Percentiles rank a stretch among this genome's conserved stretches.
These are phyloP conservation scores for Strigamia transsilvanica DNA, from an alignment of 2,888 invertebrate species.

Conservation along the genomic window DNA sequence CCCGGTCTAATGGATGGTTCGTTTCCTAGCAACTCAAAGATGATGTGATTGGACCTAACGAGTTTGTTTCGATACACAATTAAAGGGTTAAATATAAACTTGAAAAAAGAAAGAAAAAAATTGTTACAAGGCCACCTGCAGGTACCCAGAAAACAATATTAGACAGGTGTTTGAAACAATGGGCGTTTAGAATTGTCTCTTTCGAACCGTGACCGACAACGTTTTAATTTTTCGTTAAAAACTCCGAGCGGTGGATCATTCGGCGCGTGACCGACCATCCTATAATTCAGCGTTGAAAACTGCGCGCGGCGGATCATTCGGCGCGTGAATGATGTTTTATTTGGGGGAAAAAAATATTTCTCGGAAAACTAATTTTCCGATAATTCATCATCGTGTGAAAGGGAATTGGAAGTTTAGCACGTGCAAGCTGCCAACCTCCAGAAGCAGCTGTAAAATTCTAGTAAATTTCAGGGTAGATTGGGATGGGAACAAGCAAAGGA, in stretches of 20 bases:
- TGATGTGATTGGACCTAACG: constrained; percentile 20
- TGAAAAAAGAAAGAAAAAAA: background rate
- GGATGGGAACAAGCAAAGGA: background rate
- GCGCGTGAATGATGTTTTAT: too few relatives aligned
- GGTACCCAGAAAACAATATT: background rate
- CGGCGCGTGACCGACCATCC: background rate
- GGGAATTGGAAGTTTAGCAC: background rate
- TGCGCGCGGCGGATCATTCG: background rate
- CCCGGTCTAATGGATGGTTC: background rate
- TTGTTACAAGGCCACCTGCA: background rate
- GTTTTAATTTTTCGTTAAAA: background rate
- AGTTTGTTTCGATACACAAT: background rate
- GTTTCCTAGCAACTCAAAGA: constrained; percentile 11
- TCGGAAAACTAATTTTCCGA: background rate
- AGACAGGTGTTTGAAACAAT: background rate
- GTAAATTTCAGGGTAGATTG: background rate
- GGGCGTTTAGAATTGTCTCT: too few relatives aligned
- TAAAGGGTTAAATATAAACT: background rate
- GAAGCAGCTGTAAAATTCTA: background rate
- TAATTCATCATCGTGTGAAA: background rate
- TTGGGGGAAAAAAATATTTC: background rate
- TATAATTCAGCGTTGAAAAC: background rate
- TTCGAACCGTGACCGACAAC: too few relatives aligned
- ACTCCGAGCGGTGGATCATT: constrained; percentile 1
- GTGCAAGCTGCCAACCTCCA: background rate